Base-by-base conservation (phyloP, 2,888 invertebrate genomes). In the Pherbina coryleti region DNA sequence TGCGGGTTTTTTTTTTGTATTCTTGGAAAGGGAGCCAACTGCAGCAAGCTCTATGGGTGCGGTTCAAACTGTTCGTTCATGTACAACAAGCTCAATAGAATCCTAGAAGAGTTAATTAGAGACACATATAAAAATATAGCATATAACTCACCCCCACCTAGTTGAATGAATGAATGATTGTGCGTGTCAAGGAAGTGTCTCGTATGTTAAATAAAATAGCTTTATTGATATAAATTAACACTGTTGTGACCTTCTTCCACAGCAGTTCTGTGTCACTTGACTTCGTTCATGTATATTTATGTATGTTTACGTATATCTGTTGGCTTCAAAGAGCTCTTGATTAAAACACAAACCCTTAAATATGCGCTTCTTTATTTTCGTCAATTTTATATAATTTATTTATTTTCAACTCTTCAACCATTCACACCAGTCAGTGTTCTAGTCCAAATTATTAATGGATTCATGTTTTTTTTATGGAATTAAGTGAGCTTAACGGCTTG, bases 91-190 rank as follows among this genome's bases (percentile, higher is more conserved):
- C 11, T 19, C 8, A 53, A 55, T 19, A 55, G 9, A 55, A 71
- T 71, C 71, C 71, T 55, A 71, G 71, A 28, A 53, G 34, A 53
- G n/a, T 53, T 71, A 71, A 71, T 71, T 69, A 28, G 64, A 69
- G 69, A 31, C 8, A 5, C 49, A 49, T 11, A 22, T 19, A 9
- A 25, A 69, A 69, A 28, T 17, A 22, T 14, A 69, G 22, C 25
- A 69, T 49, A 5, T 28, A 31, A 1, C 34, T 14, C 9, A 34
- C 9, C 34, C n/a, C 17, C 62, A 62, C 44, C 44, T 14, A 11
- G 1, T 44, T 44, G 44, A 14, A 44, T 44, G 44, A 14, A 44
- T 44, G 44, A 44, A 55, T 55, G 55, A 55, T 19, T 55, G 55
- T 55, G 55, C 55, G 55, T 55, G 55, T 55, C 22, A 55, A 19